Evolutionary conservation across 1,140 invertebrate species (phyloP).

Genomic region (Tetraneura akinire): DNA sequence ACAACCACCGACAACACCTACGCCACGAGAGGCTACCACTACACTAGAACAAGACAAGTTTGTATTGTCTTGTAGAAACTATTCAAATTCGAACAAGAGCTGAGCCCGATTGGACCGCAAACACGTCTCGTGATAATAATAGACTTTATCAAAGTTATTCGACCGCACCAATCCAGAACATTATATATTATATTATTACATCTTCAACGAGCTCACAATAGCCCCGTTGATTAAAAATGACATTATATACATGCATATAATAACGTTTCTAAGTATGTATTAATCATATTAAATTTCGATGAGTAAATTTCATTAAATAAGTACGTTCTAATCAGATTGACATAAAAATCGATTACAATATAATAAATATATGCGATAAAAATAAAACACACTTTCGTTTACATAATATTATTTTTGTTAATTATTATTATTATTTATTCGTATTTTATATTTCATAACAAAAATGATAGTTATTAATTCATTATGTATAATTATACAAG

Average conservation of each 20-base stretch:
- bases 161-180: slow-evolving; percentile 22
- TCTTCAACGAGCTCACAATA: slow-evolving; percentile 21
- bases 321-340: no score
- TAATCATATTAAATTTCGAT: neutral
- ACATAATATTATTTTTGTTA: no score
- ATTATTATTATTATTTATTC: no score
- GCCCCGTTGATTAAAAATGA: slow-evolving; percentile 33
- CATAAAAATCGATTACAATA: no score
- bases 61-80: slow-evolving; percentile 49
- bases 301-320: no score
- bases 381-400: no score
- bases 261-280: neutral
- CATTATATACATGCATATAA: neutral
- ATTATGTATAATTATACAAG: no score
- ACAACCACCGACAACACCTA: slow-evolving; percentile 4
- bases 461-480: no score
- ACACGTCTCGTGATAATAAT: slow-evolving; percentile 43
- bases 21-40: slow-evolving; percentile 36
- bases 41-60: slow-evolving; percentile 41
- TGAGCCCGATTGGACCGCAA: slow-evolving; percentile 28
- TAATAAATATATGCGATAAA: no score
- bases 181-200: slow-evolving; percentile 25
- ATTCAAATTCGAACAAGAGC: slow-evolving; percentile 49
- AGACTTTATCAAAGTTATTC: slow-evolving; percentile 42
- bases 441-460: no score